These are phyloP conservation scores for Galago senegalensis DNA, from an alignment of 2,797 vertebrate genomes.

Conservation along the genomic window DNA sequence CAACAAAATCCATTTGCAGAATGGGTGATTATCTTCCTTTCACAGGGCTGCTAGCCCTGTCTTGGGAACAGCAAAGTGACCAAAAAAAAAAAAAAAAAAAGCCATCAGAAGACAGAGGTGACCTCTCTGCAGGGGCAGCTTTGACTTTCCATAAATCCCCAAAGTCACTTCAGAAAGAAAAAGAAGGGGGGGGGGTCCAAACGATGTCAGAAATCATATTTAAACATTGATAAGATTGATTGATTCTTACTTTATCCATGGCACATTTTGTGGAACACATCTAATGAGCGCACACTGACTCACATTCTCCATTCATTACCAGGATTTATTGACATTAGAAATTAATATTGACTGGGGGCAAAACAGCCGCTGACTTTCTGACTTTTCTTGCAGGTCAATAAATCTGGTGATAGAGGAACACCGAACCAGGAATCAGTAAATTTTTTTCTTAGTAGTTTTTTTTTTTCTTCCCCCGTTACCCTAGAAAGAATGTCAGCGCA, in stretches of 20 bases:
- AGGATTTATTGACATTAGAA: constrained; percentile 83
- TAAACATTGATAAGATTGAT: constrained; percentile 66
- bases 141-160: background rate
- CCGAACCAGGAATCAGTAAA: constrained; percentile 45
- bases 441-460: constrained; percentile 67
- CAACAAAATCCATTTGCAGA: background rate
- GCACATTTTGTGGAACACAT: constrained; percentile 74
- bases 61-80: background rate
- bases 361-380: constrained; percentile 73
- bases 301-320: constrained; percentile 77
- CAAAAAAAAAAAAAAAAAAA: background rate
- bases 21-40: background rate
- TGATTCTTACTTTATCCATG: constrained; percentile 68
- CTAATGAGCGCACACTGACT: constrained; percentile 73
- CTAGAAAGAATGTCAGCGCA: constrained; percentile 74
- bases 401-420: constrained; percentile 77
- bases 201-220: constrained; percentile 65
- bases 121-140: background rate
- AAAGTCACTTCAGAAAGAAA: background rate
- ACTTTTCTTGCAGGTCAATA: constrained; percentile 79
- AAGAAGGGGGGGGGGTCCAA: background rate
- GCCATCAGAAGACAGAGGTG: background rate
- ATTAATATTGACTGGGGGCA: constrained; percentile 81
- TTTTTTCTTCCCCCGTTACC: constrained; percentile 35
- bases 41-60: background rate